Evolutionary conservation across 2,888 invertebrate genomes (phyloP), one percentile per base, ranked within the genome.

Genomic region (Saturnia pavonia): DNA sequence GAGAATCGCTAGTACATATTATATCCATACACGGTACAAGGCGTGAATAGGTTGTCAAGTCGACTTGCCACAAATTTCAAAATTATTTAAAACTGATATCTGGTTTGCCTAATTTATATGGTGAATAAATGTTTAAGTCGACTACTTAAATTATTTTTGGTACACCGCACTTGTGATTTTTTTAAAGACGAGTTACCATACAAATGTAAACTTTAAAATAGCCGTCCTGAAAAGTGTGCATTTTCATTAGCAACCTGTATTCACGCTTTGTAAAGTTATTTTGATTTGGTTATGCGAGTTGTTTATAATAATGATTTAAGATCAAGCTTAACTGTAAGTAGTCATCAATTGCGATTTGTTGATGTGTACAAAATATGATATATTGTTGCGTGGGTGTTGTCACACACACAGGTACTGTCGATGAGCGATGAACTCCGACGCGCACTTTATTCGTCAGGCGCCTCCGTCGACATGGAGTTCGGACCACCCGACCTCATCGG

Each of bases 341-440:
- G 57, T 60, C 57, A 60, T 60, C 27, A 27, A 19, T 60, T 60
- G 27, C 25, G 27, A 11, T 60, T 25, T 25, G 25, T 60, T 60
- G 12, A 14, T 12, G 57, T 60, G 25, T 60, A 60, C 25, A 57
- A 1, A 14, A 27, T 14, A 27, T 60, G 27, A 60, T 60, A 60
- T 25, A 27, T 60, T 1, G 14, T 11, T 60, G 27, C 27, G 27
- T 60, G 57, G 57, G 57, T 25, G 25, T 14, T 60, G 25, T 54
- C 9, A 22, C n/a, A 54, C 57, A 73, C 83, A 67, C 93, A 98
- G 98, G 97, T 97, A 88, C 95, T 98, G 96, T 97, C 98, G 90
- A 97, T 98, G 97, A 97, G 97, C 94, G 98, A 98, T 94, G 98
- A 98, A 94, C 95, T 97, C 85, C 96, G 97, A 75, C 96, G 97